Percentiles rank a stretch among this genome's conserved stretches.
Evolutionary conservation across 2,888 invertebrate genomes (phyloP).

Genomic region (Calameuta pallipes): DNA sequence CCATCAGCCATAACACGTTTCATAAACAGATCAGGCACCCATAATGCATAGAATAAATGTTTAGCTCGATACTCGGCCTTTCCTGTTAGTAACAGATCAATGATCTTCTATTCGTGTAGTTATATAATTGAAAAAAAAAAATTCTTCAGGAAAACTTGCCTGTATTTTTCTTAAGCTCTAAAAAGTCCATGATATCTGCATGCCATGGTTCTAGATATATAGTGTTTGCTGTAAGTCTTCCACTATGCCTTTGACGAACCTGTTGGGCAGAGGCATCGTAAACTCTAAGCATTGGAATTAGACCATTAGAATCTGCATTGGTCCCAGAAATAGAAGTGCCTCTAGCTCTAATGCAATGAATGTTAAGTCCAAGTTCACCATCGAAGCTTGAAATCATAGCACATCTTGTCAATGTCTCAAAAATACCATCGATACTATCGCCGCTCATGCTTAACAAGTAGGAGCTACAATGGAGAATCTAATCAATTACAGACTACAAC

Average conservation of each 20-base stretch:
- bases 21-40: slow-evolving; percentile 77
- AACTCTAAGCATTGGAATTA: slow-evolving; percentile 73
- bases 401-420: slow-evolving; percentile 71
- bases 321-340: slow-evolving; percentile 74
- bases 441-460: slow-evolving; percentile 73
- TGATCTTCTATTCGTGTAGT: no score
- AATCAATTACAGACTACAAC: no score
- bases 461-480: slow-evolving; percentile 51
- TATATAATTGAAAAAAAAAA: no score
- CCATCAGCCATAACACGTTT: slow-evolving; percentile 67
- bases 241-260: slow-evolving; percentile 74
- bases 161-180: slow-evolving; percentile 72
- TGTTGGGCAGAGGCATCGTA: slow-evolving; percentile 73
- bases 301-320: slow-evolving; percentile 73
- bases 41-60: slow-evolving; percentile 73
- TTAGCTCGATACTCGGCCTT: slow-evolving; percentile 72
- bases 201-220: slow-evolving; percentile 77
- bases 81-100: not conserved
- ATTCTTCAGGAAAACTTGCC: slow-evolving; percentile 49
- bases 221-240: slow-evolving; percentile 74
- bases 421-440: slow-evolving; percentile 73
- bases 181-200: slow-evolving; percentile 72
- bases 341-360: slow-evolving; percentile 72
- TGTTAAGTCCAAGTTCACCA: slow-evolving; percentile 74
- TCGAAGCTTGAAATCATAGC: slow-evolving; percentile 74